Base-by-base conservation (phyloP, 2,888 invertebrate species). In the Torymus auratus region DNA sequence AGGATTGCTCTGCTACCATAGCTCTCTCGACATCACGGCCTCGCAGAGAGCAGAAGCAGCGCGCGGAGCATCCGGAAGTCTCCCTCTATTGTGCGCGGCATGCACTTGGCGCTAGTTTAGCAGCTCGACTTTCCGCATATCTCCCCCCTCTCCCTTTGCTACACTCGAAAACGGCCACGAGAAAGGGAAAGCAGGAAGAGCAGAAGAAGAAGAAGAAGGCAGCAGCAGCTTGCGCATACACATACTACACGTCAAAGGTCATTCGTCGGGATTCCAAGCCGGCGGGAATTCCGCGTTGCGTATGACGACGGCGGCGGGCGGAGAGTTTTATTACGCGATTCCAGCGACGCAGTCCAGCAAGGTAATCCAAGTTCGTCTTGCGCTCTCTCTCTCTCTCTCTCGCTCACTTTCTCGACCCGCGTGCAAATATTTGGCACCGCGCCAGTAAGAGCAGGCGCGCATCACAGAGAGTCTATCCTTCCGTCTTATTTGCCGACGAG, bases 401-500 rank as follows among this genome's bases (percentile, higher is more conserved):
- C 56, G 56, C 56, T 60, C 75, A 55, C 75, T 68, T 61, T 53
- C 75, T 61, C 23, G 62, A 62, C 58, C 17, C 56, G 64, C 60
- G 15, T 23, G 20, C 56, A 72, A 80, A 80, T 80, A 80, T 72
- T 80, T 80, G 80, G 80, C 71, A 15, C 12, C 2, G 0, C 1
- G 80, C 80, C 80, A 80, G 50, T 2, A 28, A 5, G 7, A 28
- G 50, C 0, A 50, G 41, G 17, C 15, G 67, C 1, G 28, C 62
- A 55, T 5, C 17, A 41, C 23, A 53, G 60, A 61, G 23, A 58
- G 62, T 78, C 79, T 62, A 80, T 83, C 83, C 84, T 86, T 87
- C 84, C 83, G 85, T 84, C 85, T 85, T 86, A 85, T 84, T 84
- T 82, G 85, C 85, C 7, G 20, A 20, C 83, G 84, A 84, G 79